phyloP scores from a whole-genome alignment of 2,888 invertebrate species.

The Lithophane socia region DNA sequence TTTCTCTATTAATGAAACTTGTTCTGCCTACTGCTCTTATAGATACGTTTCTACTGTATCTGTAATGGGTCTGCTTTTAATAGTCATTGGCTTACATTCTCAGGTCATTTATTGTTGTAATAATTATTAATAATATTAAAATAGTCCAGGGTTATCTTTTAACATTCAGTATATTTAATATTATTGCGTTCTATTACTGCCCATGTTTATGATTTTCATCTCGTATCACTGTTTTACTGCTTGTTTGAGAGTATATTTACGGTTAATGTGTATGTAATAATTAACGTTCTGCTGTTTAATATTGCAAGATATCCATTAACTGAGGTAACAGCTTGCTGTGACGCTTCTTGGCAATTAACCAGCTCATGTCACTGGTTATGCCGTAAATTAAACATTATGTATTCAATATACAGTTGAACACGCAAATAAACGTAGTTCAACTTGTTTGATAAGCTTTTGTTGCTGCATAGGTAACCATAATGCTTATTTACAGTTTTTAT shows the following conservation, averaged over 20 bases:
- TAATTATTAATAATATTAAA: slow-evolving; percentile 45
- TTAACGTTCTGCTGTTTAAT: slow-evolving; percentile 28
- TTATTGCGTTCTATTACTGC: slow-evolving; percentile 40
- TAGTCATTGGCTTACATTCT: slow-evolving; percentile 32
- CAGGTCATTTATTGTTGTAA: slow-evolving; percentile 12
- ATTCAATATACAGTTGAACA: not conserved
- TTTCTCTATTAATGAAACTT: slow-evolving; percentile 42
- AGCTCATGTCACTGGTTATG: slow-evolving; percentile 33
- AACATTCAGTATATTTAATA: slow-evolving; percentile 22
- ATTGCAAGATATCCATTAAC: slow-evolving; percentile 52
- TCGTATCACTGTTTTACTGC: slow-evolving; percentile 30
- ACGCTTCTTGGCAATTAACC: slow-evolving; percentile 51
- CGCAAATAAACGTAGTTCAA: not conserved
- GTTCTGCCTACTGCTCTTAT: slow-evolving; percentile 2
- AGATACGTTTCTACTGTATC: not conserved
- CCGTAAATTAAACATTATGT: slow-evolving; percentile 34
- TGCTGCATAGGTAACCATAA: too few relatives aligned
- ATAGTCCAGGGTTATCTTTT: slow-evolving; percentile 42
- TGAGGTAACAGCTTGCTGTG: slow-evolving; percentile 48
- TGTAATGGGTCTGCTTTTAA: slow-evolving; percentile 28
- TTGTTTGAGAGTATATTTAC: slow-evolving; percentile 31
- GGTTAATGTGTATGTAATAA: slow-evolving; percentile 27
- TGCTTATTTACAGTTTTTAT: not conserved
- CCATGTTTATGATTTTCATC: slow-evolving; percentile 48
- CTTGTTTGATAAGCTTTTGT: not conserved